Evolutionary conservation across 2,888 invertebrate genomes (phyloP).

Genomic region (Lamproptera curius): DNA sequence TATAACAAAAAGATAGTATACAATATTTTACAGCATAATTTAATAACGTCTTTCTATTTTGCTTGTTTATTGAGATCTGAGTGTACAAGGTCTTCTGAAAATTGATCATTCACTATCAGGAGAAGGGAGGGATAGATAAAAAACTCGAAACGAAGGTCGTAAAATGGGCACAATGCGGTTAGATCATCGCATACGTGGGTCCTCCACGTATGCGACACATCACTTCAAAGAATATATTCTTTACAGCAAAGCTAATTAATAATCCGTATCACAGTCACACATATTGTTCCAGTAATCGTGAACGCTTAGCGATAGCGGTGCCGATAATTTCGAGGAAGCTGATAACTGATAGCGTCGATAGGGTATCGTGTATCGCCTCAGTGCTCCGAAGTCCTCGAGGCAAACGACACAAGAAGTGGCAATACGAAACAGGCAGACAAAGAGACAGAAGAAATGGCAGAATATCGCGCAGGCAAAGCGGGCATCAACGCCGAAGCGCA

Average conservation of each 20-base stretch:
- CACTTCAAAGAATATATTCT: too few species aligned
- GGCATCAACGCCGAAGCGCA: slow-evolving; percentile 74
- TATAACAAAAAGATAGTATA: neutral
- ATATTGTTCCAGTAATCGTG: slow-evolving; percentile 34
- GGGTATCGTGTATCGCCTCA: slow-evolving; percentile 64
- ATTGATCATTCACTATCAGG: neutral
- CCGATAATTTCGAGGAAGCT: slow-evolving; percentile 47
- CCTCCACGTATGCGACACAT: too few species aligned
- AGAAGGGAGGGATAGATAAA: too few species aligned
- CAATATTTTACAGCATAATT: neutral
- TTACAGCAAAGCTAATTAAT: slow-evolving; percentile 7
- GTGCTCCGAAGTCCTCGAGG: slow-evolving; percentile 43
- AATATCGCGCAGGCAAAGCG: slow-evolving; percentile 68
- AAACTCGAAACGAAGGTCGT: too few species aligned
- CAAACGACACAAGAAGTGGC: slow-evolving; percentile 33
- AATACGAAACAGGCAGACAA: slow-evolving; percentile 53
- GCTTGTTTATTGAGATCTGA: neutral
- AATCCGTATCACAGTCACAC: slow-evolving; percentile 27
- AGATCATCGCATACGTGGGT: too few species aligned
- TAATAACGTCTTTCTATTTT: neutral
- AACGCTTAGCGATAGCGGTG: slow-evolving; percentile 47
- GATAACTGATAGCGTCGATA: slow-evolving; percentile 58
- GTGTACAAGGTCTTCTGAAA: neutral
- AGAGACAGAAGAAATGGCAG: slow-evolving; percentile 69
- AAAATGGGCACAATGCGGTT: too few species aligned